Evolutionary conservation across 2,888 invertebrate species (phyloP).

Genomic region (Alviniconcha strummeri): DNA sequence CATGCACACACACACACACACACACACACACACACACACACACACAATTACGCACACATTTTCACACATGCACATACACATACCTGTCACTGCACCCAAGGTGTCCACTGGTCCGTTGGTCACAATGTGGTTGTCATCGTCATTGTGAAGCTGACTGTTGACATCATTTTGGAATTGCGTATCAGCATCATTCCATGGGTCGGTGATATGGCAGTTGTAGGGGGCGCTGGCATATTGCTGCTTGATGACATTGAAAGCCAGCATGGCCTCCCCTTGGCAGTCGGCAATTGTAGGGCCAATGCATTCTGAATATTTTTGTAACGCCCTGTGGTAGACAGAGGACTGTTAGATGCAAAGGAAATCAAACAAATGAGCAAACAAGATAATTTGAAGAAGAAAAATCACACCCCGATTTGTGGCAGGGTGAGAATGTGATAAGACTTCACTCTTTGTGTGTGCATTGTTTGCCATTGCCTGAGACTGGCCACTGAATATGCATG

Average conservation of each 20-base stretch:
- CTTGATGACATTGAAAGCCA: slow-evolving; percentile 42
- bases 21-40: no score
- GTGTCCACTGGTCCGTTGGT: not conserved
- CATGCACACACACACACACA: no score
- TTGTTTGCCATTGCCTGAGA: no score
- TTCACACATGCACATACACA: no score
- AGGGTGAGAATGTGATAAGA: no score
- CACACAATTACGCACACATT: no score
- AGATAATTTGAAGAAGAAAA: no score
- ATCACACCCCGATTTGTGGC: no score
- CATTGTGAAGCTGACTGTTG: not conserved
- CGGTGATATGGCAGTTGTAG: slow-evolving; percentile 38
- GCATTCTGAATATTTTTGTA: slow-evolving; percentile 41
- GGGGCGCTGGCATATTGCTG: slow-evolving; percentile 39
- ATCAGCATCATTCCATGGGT: not conserved
- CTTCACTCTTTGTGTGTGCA: no score
- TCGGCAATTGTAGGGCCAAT: slow-evolving; percentile 40
- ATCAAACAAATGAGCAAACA: no score
- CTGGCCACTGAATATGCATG: no score
- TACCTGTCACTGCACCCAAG: not conserved
- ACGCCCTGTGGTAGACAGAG: slow-evolving; percentile 34
- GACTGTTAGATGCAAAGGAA: no score
- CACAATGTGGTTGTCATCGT: slow-evolving; percentile 10
- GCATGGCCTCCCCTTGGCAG: slow-evolving; percentile 38
- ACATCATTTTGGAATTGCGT: not conserved